Conservation (phyloP, 2,797 vertebrate genomes). For the Sparidentex hasta region DNA sequence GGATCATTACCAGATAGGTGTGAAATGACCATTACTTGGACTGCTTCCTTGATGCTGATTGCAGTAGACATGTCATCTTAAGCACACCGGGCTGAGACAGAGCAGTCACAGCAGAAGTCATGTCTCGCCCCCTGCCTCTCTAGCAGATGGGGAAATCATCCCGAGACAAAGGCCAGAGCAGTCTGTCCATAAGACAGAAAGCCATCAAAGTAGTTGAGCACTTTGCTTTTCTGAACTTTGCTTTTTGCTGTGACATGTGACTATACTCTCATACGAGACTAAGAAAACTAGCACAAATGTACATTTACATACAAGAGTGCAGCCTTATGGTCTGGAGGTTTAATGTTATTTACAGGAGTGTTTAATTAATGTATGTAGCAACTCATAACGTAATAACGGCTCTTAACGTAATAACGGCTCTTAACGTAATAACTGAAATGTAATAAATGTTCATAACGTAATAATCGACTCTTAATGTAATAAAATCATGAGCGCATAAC, state of each 20-base stretch:
- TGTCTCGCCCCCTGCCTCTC: constrained; percentile 9
- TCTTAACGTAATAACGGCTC: too few species aligned
- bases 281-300: neutral
- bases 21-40: constrained; percentile 68
- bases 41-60: constrained; percentile 66
- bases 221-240: neutral
- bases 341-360: too few species aligned
- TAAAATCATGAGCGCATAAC: too few species aligned
- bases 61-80: constrained; percentile 43
- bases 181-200: neutral
- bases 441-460: too few species aligned
- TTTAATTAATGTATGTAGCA: too few species aligned
- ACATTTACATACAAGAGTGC: too few species aligned
- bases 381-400: too few species aligned
- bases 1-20: constrained; percentile 69
- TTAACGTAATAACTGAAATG: too few species aligned
- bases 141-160: constrained; percentile 16
- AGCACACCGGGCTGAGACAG: constrained; percentile 41
- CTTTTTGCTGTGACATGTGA: neutral
- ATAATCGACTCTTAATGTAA: too few species aligned
- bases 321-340: too few species aligned
- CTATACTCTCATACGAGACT: too few species aligned
- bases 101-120: constrained; percentile 40
- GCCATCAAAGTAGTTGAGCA: neutral
- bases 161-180: neutral